Percentiles rank a stretch among this genome's conserved stretches.
Evolutionary conservation across 2,888 invertebrate species (phyloP).

Genomic region (Cheilosia vulpina): DNA sequence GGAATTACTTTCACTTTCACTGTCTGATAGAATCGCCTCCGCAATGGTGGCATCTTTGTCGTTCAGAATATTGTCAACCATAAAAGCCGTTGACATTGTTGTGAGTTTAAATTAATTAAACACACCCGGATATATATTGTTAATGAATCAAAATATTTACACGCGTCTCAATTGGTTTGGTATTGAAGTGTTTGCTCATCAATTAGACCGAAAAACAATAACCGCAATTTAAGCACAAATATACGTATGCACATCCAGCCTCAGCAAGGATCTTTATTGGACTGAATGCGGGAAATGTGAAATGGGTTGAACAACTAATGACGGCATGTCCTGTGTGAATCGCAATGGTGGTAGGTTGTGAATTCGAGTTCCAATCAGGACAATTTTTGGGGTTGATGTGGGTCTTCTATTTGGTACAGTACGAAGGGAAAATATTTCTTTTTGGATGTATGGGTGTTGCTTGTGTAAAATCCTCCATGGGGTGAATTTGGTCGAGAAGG

Average conservation of each 20-base stretch:
- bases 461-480: conserved; percentile 30
- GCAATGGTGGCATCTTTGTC: conserved; percentile 79
- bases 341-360: conserved; percentile 64
- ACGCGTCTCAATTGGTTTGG: conserved; percentile 9
- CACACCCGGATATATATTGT: conserved; percentile 37
- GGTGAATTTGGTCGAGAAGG: conserved; percentile 18
- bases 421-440: conserved; percentile 40
- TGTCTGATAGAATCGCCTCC: conserved; percentile 77
- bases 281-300: conserved; percentile 52
- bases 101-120: conserved; percentile 16
- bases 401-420: conserved; percentile 49
- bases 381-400: conserved; percentile 37
- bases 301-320: conserved; percentile 69
- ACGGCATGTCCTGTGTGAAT: conserved; percentile 32
- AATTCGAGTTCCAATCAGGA: conserved; percentile 64
- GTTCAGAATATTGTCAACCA: conserved; percentile 82
- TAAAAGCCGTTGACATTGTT: conserved; percentile 82
- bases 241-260: conserved; percentile 51
- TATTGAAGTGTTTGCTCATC: conserved; percentile 20
- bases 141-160: conserved; percentile 28
- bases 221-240: conserved; percentile 41
- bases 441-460: background rate
- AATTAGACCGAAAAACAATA: conserved; percentile 52
- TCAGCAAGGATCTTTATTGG: conserved; percentile 67
- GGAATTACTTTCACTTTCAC: conserved; percentile 77